phyloP scores from a whole-genome alignment of 2,797 vertebrate genomes.

The Simalia tracyae region DNA sequence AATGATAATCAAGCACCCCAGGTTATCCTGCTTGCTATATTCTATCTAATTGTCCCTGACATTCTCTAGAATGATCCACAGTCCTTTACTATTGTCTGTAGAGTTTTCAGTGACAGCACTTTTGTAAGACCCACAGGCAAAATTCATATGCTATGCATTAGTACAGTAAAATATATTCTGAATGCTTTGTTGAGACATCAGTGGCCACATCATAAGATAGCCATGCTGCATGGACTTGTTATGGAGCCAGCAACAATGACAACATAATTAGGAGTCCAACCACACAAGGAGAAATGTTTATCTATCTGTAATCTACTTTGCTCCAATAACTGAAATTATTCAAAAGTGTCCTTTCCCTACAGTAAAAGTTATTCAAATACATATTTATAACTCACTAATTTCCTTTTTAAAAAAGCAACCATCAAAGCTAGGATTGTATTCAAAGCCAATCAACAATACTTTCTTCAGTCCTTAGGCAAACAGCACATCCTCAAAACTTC shows the following conservation, averaged over 20 bases:
- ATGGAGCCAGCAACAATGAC: background rate
- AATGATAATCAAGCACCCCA: background rate
- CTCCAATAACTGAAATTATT: background rate
- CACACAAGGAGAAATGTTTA: background rate
- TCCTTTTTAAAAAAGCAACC: background rate
- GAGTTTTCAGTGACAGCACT: background rate
- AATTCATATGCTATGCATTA: background rate
- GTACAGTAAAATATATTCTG: background rate
- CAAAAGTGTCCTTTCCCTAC: background rate
- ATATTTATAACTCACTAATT: background rate
- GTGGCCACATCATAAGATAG: background rate
- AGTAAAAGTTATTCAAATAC: background rate
- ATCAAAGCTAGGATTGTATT: background rate
- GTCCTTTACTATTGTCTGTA: background rate
- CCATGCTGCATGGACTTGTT: background rate
- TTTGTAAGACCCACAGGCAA: background rate
- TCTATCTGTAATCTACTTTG: background rate
- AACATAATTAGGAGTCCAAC: background rate
- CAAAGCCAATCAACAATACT: background rate
- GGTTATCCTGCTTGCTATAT: background rate
- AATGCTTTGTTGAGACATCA: background rate
- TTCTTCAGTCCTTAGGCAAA: background rate
- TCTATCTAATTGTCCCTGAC: conserved; percentile 1
- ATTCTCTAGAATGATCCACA: background rate
- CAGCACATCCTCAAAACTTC: background rate